phyloP scores from a whole-genome alignment of 2,888 invertebrate genomes.

The Heteromyza rotundicornis region DNA sequence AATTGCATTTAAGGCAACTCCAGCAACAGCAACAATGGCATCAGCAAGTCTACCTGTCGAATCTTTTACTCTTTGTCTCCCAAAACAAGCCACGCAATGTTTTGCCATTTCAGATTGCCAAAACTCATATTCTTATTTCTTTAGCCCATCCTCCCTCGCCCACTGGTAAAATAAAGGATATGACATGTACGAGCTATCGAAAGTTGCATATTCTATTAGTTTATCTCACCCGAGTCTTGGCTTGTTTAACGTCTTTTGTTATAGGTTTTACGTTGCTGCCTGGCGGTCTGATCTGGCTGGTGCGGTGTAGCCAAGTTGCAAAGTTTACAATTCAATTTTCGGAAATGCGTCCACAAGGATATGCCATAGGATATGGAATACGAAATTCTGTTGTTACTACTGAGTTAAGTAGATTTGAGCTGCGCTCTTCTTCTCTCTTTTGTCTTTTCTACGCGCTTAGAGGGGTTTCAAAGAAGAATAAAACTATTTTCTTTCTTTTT shows the following conservation, averaged over 20 bases:
- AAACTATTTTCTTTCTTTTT: not conserved
- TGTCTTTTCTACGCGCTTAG: no score
- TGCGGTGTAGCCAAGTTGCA: conserved; percentile 30
- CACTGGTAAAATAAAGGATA: not conserved
- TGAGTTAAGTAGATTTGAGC: not conserved
- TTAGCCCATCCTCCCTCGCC: not conserved
- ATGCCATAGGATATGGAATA: not conserved
- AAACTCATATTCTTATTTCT: not conserved
- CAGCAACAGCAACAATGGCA: not conserved
- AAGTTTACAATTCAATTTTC: conserved; percentile 51
- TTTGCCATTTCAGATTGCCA: not conserved
- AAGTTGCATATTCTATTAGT: conserved; percentile 4
- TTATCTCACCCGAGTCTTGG: not conserved
- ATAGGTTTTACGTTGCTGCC: conserved; percentile 30
- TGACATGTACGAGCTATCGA: conserved; percentile 1
- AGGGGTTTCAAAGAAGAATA: no score
- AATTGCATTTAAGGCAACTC: conserved; percentile 24
- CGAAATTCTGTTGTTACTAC: not conserved
- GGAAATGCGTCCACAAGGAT: conserved; percentile 12
- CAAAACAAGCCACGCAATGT: conserved; percentile 13
- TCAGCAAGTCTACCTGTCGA: not conserved
- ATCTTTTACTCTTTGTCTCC: conserved; percentile 6
- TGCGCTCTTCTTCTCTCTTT: not conserved
- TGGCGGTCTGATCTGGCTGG: conserved; percentile 27
- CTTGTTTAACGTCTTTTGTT: conserved; percentile 2